Percentiles rank a stretch among this genome's conserved stretches.
These are phyloP conservation scores for Antitype chi DNA, from an alignment of 2,888 invertebrate species.

Conservation along the genomic window DNA sequence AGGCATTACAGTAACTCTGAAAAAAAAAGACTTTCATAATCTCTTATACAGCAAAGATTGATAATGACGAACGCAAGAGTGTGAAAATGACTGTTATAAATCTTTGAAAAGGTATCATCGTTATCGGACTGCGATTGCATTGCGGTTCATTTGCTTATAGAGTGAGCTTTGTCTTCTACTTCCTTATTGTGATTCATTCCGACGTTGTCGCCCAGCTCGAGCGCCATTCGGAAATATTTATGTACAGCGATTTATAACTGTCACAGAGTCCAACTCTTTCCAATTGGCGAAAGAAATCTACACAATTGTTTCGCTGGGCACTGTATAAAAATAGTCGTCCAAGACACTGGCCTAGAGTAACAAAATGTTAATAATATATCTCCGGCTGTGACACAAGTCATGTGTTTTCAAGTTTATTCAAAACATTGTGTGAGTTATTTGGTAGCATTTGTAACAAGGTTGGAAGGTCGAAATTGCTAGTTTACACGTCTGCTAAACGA, in stretches of 20 bases:
- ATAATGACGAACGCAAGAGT: neutral
- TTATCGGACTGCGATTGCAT: slow-evolving; percentile 28
- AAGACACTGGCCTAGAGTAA: slow-evolving; percentile 77
- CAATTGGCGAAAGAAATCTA: slow-evolving; percentile 82
- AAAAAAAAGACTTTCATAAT: neutral
- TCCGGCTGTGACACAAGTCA: slow-evolving; percentile 72
- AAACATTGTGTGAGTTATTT: slow-evolving; percentile 60
- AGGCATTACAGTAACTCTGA: neutral
- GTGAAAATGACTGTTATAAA: neutral
- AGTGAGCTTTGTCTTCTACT: slow-evolving; percentile 48
- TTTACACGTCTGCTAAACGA: slow-evolving; percentile 17
- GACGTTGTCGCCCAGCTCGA: slow-evolving; percentile 48
- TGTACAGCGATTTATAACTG: slow-evolving; percentile 81
- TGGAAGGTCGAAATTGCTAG: slow-evolving; percentile 29
- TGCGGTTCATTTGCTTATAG: slow-evolving; percentile 49
- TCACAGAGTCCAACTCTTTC: slow-evolving; percentile 80
- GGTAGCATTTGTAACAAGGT: slow-evolving; percentile 38
- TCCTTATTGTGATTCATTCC: slow-evolving; percentile 67
- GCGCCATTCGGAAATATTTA: slow-evolving; percentile 73
- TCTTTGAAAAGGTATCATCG: neutral
- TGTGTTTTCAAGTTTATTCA: slow-evolving; percentile 65
- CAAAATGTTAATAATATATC: slow-evolving; percentile 76
- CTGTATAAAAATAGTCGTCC: slow-evolving; percentile 79
- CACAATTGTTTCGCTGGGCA: slow-evolving; percentile 80
- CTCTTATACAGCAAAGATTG: neutral